phyloP scores from a whole-genome alignment of 37 sponge, comb jelly and placozoan species.

The Agelas oroides region DNA sequence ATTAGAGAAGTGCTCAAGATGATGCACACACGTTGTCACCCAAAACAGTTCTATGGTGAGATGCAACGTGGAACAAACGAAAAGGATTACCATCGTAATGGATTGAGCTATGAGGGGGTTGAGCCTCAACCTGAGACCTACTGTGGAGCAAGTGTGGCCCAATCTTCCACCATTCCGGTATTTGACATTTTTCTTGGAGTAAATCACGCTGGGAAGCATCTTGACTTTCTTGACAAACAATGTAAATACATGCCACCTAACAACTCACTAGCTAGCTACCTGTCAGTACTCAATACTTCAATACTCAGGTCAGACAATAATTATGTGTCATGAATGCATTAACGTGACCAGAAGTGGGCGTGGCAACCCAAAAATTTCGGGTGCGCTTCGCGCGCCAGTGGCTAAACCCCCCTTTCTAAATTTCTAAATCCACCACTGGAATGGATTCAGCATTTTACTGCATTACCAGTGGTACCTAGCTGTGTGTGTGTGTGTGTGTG shows the following conservation, averaged over 20 bases:
- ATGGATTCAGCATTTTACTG: too few species aligned
- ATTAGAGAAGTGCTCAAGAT: slow-evolving; percentile 35
- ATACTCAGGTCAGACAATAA: too few species aligned
- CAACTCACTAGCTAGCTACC: too few species aligned
- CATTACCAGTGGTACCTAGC: too few species aligned
- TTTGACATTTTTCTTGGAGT: slow-evolving; percentile 66
- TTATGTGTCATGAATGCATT: too few species aligned
- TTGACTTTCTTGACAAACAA: slow-evolving; percentile 49
- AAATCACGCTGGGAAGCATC: slow-evolving; percentile 15
- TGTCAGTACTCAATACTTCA: too few species aligned
- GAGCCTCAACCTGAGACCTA: slow-evolving; percentile 27
- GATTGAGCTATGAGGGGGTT: slow-evolving; percentile 80
- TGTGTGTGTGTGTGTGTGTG: too few species aligned
- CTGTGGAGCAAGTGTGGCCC: slow-evolving; percentile 73
- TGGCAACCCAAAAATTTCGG: too few species aligned
- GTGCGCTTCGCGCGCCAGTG: too few species aligned
- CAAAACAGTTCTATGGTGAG: slow-evolving; percentile 56
- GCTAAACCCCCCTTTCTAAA: too few species aligned
- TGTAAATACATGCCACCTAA: slow-evolving; percentile 63
- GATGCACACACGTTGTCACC: slow-evolving; percentile 65
- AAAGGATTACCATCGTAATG: slow-evolving; percentile 54
- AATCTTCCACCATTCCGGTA: slow-evolving; percentile 56
- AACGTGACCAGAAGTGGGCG: too few species aligned
- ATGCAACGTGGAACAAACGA: slow-evolving; percentile 71
- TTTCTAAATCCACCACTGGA: too few species aligned